Percentiles rank a stretch among this genome's conserved stretches.
Evolutionary conservation across 2,888 invertebrate genomes (phyloP).

Genomic region (Drosophila mimica): DNA sequence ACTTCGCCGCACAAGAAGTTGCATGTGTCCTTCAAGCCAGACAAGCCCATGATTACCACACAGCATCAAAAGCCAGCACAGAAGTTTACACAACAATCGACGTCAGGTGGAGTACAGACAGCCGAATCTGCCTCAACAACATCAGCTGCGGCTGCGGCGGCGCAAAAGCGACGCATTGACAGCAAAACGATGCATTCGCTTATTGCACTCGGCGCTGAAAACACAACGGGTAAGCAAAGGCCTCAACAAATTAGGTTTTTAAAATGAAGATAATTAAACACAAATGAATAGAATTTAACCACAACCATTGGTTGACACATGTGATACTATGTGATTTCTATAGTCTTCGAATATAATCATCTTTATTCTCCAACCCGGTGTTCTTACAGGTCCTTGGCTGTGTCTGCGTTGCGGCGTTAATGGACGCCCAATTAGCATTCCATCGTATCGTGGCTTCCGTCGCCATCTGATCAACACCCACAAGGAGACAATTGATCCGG

Average conservation of each 20-base stretch:
- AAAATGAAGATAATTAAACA: not conserved
- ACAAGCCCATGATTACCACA: slow-evolving; percentile 60
- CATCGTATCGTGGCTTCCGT: slow-evolving; percentile 91
- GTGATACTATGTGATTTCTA: not conserved
- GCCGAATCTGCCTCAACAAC: slow-evolving; percentile 30
- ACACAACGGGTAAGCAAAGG: slow-evolving; percentile 86
- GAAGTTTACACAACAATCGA: slow-evolving; percentile 33
- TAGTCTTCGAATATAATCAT: not conserved
- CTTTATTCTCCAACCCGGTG: not conserved
- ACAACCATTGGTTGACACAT: not conserved
- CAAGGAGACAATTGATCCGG: slow-evolving; percentile 90
- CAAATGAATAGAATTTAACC: not conserved
- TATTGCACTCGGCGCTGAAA: slow-evolving; percentile 87
- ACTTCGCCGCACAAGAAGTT: slow-evolving; percentile 68
- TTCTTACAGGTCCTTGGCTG: slow-evolving; percentile 89
- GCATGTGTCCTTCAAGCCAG: slow-evolving; percentile 68
- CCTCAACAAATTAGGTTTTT: not conserved
- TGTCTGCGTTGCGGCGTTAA: slow-evolving; percentile 91
- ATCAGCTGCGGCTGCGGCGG: slow-evolving; percentile 22
- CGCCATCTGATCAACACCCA: slow-evolving; percentile 93
- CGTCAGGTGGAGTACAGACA: slow-evolving; percentile 18
- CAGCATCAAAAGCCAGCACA: slow-evolving; percentile 51
- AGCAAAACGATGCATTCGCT: slow-evolving; percentile 88
- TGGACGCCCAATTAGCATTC: slow-evolving; percentile 89
- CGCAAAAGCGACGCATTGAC: slow-evolving; percentile 86